Evolutionary conservation across 23 tunicate species (phyloP).

Genomic region (Phallusia fumigata): DNA sequence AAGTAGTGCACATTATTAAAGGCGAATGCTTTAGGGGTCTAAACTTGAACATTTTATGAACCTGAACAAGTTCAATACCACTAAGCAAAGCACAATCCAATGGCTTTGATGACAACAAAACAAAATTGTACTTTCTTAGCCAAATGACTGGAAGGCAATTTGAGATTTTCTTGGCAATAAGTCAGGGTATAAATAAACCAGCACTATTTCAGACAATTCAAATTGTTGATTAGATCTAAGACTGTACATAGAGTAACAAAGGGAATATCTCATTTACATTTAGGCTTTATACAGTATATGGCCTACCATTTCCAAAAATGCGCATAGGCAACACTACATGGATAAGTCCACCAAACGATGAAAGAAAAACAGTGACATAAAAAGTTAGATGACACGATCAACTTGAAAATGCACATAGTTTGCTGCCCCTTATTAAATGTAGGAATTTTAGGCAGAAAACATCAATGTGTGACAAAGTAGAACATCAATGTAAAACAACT

Average conservation of each 20-base stretch:
- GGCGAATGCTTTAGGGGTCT: not conserved
- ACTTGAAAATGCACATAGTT: not conserved
- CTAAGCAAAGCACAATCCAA: not conserved
- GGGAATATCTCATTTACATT: not conserved
- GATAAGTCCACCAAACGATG: not conserved
- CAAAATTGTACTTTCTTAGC: not conserved
- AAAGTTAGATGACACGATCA: not conserved
- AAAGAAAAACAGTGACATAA: constrained; percentile 9
- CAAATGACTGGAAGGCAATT: too few species aligned
- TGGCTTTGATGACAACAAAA: not conserved
- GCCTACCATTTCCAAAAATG: constrained; percentile 2
- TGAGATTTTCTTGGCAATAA: not conserved
- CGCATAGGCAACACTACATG: constrained; percentile 11
- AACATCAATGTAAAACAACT: not conserved
- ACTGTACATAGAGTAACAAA: not conserved
- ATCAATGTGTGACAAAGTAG: not conserved
- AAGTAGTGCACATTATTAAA: not conserved
- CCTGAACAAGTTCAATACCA: not conserved
- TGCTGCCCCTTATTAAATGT: not conserved
- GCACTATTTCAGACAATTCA: not conserved
- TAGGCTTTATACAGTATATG: constrained; percentile 3
- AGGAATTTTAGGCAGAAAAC: not conserved
- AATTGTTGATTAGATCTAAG: constrained; percentile 7
- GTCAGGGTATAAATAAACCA: not conserved
- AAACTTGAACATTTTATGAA: not conserved